phyloP scores from a whole-genome alignment of 2,113 vertebrate genomes.

The Prunella himalayana region DNA sequence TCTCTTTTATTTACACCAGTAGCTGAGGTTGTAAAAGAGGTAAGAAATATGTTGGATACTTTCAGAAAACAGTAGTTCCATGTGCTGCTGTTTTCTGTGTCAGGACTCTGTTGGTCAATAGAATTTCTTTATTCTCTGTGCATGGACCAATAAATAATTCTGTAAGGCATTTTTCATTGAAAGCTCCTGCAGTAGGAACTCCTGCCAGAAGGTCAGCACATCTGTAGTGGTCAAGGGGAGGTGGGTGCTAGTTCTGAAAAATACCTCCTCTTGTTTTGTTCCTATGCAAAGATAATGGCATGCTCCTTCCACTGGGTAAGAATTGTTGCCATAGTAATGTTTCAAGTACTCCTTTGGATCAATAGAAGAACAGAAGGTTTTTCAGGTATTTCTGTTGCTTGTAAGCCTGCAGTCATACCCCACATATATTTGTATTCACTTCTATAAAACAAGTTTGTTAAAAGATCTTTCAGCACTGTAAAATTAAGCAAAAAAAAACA shows the following conservation, averaged over 20 bases:
- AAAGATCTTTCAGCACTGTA: background rate
- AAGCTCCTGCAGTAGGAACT: constrained; percentile 36
- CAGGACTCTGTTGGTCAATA: constrained; percentile 13
- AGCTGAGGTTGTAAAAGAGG: background rate
- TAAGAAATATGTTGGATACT: constrained; percentile 13
- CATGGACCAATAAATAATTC: constrained; percentile 27
- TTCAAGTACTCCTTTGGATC: constrained; percentile 66
- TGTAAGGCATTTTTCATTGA: constrained; percentile 6
- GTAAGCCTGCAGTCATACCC: background rate
- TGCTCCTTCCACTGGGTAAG: constrained; percentile 49
- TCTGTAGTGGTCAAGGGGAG: constrained; percentile 1
- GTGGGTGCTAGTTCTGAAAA: constrained; percentile 18
- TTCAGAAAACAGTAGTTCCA: constrained; percentile 13
- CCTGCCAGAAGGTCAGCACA: constrained; percentile 37
- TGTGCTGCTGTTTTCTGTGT: constrained; percentile 3
- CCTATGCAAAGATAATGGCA: constrained; percentile 52
- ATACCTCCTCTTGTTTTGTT: constrained; percentile 36
- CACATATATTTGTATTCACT: background rate
- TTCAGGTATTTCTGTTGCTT: constrained; percentile 52
- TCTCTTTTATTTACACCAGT: constrained; percentile 1
- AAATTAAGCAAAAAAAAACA: background rate
- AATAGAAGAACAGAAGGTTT: constrained; percentile 59
- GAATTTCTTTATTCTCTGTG: constrained; percentile 7
- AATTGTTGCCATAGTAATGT: constrained; percentile 75
- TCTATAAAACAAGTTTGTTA: constrained; percentile 14